Evolutionary conservation across 2,888 invertebrate species (phyloP).

Genomic region (Eubasilissa splendida): DNA sequence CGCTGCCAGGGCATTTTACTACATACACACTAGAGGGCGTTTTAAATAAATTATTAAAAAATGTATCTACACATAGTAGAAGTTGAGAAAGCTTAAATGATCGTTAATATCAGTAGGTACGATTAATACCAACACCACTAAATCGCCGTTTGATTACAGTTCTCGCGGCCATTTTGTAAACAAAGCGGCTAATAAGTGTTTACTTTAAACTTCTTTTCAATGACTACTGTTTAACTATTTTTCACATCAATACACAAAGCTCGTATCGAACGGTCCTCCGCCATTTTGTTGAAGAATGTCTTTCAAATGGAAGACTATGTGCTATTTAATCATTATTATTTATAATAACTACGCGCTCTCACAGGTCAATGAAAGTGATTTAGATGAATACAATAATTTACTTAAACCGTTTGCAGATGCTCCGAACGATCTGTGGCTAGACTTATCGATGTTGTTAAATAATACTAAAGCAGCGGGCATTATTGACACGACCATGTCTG

Average conservation of each 20-base stretch:
- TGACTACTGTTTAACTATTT: background rate
- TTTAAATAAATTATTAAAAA: no score
- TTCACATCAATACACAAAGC: background rate
- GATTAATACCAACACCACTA: background rate
- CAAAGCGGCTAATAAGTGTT: background rate
- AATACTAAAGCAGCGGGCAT: background rate
- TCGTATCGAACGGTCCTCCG: background rate
- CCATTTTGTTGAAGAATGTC: background rate
- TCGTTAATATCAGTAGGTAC: background rate
- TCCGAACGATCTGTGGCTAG: background rate
- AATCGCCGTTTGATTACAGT: background rate
- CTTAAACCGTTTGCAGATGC: background rate
- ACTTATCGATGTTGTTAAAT: slow-evolving; percentile 3
- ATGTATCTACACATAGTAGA: no score
- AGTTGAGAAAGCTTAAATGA: background rate
- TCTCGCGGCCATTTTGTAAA: slow-evolving; percentile 24
- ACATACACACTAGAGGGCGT: no score
- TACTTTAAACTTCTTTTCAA: background rate
- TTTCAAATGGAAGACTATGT: background rate
- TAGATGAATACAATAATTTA: no score
- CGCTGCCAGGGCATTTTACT: no score
- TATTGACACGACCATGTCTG: slow-evolving; percentile 1
- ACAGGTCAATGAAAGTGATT: no score
- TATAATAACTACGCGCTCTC: no score
- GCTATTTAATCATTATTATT: no score